Evolutionary conservation across 37 sponge, comb jelly and placozoan genomes (phyloP).

Genomic region (Ianthella basta): DNA sequence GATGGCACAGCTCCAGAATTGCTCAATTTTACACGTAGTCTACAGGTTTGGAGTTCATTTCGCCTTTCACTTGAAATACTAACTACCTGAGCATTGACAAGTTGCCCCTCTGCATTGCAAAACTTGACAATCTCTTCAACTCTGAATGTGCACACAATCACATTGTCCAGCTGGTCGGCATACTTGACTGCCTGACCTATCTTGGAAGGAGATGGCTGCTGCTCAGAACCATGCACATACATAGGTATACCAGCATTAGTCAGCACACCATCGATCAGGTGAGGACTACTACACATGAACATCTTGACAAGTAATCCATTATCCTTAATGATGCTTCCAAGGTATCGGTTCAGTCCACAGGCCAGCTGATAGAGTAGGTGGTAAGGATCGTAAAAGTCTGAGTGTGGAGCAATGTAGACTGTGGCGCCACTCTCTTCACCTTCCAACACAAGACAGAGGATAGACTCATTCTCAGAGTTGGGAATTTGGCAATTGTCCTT

Average conservation of each 20-base stretch:
- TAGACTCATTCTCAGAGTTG: not conserved
- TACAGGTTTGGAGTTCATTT: not conserved
- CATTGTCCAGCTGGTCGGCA: not conserved
- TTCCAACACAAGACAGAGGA: not conserved
- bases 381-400: not conserved
- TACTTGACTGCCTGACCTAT: not conserved
- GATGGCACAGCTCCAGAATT: not conserved
- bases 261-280: slow-evolving; percentile 1
- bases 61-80: not conserved
- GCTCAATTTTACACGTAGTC: not conserved
- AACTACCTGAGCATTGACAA: slow-evolving; percentile 1
- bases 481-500: not conserved
- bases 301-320: not conserved
- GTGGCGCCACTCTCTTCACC: not conserved
- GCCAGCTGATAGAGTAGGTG: not conserved
- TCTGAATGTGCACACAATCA: slow-evolving; percentile 13
- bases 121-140: slow-evolving; percentile 21
- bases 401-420: slow-evolving; percentile 19
- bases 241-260: not conserved
- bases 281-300: not conserved
- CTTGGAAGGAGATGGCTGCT: not conserved
- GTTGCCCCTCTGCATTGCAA: not conserved
- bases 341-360: slow-evolving; percentile 6
- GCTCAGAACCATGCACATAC: slow-evolving; percentile 13
- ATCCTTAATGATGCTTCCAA: slow-evolving; percentile 1